Conservation (phyloP, 2,113 vertebrate genomes). For the Phodopus roborovskii region DNA sequence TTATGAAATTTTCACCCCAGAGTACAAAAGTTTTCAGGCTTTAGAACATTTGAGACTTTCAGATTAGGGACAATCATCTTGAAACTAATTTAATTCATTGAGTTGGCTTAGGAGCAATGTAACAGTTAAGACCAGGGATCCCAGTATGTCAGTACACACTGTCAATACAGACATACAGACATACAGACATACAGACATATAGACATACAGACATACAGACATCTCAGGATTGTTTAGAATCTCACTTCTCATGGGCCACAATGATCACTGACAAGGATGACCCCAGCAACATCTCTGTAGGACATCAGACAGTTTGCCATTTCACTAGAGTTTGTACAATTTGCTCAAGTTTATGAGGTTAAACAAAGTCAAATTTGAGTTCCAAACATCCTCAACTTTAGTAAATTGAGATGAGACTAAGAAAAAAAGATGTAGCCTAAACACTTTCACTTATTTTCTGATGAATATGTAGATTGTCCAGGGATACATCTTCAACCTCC, state of each 20-base stretch:
- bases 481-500: background rate
- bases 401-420: slow-evolving; percentile 26
- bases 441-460: slow-evolving; percentile 33
- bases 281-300: background rate
- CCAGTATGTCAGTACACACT: no score
- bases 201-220: background rate
- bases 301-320: background rate
- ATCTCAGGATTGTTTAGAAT: background rate
- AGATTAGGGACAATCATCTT: background rate
- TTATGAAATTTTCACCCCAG: background rate
- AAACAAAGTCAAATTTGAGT: background rate
- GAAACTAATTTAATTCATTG: background rate
- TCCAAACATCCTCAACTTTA: slow-evolving; percentile 14
- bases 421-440: background rate
- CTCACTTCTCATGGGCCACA: background rate
- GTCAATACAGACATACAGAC: rapidly evolving
- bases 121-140: background rate
- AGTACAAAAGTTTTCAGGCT: background rate
- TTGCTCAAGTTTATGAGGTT: background rate
- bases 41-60: background rate
- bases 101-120: background rate
- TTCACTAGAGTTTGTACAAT: background rate
- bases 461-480: background rate
- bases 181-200: no score
- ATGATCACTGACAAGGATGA: background rate